Evolutionary conservation across 2,113 vertebrate species (phyloP).

Genomic region (Silurus meridionalis): DNA sequence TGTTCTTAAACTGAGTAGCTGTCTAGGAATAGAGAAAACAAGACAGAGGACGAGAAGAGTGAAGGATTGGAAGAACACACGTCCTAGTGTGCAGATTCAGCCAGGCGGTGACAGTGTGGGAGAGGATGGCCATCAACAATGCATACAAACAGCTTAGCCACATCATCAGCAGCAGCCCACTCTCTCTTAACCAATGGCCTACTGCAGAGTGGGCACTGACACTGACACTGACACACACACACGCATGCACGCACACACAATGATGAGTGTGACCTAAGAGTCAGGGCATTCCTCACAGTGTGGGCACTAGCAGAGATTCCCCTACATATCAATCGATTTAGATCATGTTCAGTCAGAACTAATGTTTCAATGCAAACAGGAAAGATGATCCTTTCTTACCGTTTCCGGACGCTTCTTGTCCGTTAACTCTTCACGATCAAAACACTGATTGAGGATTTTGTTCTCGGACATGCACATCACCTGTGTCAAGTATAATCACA

Average conservation of each 20-base stretch:
- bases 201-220: slow-evolving; percentile 23
- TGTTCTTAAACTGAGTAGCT: slow-evolving; percentile 95
- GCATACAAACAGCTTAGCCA: slow-evolving; percentile 52
- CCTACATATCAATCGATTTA: slow-evolving; percentile 7
- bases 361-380: not conserved
- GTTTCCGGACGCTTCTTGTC: slow-evolving; percentile 97
- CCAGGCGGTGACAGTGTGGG: slow-evolving; percentile 53
- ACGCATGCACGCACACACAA: not conserved
- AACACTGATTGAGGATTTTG: slow-evolving; percentile 90
- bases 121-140: slow-evolving; percentile 51
- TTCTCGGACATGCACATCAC: slow-evolving; percentile 94
- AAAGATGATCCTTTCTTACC: slow-evolving; percentile 67
- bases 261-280: slow-evolving; percentile 34
- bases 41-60: not conserved
- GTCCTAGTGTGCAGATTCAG: slow-evolving; percentile 58
- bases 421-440: slow-evolving; percentile 85
- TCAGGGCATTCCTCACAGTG: slow-evolving; percentile 54
- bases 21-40: slow-evolving; percentile 70
- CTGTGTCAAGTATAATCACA: slow-evolving; percentile 63
- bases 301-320: slow-evolving; percentile 46
- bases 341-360: not conserved
- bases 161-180: slow-evolving; percentile 48
- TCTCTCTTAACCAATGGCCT: slow-evolving; percentile 48
- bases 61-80: slow-evolving; percentile 53
- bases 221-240: too few species aligned